Conservation (phyloP, 2,113 vertebrate species). For the Asarcornis scutulata region DNA sequence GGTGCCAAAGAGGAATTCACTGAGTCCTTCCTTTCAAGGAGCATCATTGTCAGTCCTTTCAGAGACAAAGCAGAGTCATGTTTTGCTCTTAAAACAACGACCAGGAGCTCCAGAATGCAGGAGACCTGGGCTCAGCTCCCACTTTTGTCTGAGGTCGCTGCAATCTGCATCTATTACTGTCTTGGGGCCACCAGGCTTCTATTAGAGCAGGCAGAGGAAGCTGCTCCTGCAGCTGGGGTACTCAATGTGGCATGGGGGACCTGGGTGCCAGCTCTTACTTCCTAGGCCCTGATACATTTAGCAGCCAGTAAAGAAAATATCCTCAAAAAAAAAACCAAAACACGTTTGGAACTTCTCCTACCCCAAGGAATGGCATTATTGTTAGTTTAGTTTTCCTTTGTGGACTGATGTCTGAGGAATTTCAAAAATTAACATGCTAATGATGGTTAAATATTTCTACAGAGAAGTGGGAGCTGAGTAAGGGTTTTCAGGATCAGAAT, state of each 20-base stretch:
- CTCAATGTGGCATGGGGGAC: background rate
- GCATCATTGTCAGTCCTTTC: fast-evolving
- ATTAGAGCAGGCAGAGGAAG: background rate
- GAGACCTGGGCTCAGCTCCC: background rate
- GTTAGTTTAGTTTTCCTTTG: background rate
- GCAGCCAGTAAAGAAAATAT: background rate
- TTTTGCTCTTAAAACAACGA: background rate
- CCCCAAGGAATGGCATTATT: background rate
- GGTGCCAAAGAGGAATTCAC: background rate
- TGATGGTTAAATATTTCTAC: background rate
- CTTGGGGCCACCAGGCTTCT: background rate
- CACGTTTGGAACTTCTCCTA: background rate
- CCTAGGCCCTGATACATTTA: background rate
- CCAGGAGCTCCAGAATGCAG: background rate
- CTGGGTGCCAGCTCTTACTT: background rate
- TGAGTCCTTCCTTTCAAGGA: background rate
- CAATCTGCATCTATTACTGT: fast-evolving
- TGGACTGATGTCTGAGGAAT: background rate
- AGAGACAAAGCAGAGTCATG: background rate
- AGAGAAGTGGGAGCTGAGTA: background rate
- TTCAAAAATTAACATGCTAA: background rate
- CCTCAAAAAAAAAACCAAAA: background rate
- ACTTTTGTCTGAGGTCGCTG: background rate
- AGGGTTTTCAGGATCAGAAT: background rate
- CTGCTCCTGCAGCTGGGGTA: background rate